Percentiles rank a stretch among this genome's conserved stretches.
Evolutionary conservation across 2,797 vertebrate genomes (phyloP).

Genomic region (Zalophus californianus): DNA sequence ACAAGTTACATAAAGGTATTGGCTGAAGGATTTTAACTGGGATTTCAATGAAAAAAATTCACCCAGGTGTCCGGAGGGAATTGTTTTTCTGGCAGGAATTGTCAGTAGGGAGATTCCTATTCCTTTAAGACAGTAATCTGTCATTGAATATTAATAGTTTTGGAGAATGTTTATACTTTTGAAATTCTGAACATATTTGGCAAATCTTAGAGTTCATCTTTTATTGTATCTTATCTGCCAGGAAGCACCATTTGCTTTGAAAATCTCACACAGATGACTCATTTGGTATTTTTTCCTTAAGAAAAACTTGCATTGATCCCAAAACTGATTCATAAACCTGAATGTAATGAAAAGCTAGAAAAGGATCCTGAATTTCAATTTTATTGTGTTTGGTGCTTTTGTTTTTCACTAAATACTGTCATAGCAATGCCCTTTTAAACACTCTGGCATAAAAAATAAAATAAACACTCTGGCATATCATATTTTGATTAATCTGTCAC

Average conservation of each 20-base stretch:
- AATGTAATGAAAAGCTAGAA: background rate
- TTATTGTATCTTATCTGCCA: constrained; percentile 5
- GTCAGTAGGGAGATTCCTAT: background rate
- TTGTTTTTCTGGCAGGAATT: constrained; percentile 26
- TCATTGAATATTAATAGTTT: constrained; percentile 34
- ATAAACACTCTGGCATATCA: background rate
- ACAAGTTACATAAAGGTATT: background rate
- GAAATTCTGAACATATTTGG: constrained; percentile 34
- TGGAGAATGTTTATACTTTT: background rate
- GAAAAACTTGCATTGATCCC: constrained; percentile 35
- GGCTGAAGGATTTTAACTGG: background rate
- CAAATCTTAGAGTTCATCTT: constrained; percentile 29
- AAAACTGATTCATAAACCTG: constrained; percentile 25
- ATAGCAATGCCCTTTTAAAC: background rate
- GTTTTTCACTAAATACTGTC: background rate
- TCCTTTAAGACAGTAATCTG: background rate
- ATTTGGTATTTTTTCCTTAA: constrained; percentile 46
- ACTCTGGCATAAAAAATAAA: background rate
- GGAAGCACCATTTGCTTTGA: constrained; percentile 31
- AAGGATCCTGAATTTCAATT: constrained; percentile 43
- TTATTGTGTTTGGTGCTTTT: background rate
- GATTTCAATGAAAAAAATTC: background rate
- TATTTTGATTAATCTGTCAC: constrained; percentile 10
- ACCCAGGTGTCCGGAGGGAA: background rate
- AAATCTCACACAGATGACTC: constrained; percentile 44